Evolutionary conservation across 2,113 vertebrate genomes (phyloP).

Genomic region (Pygoscelis adeliae): DNA sequence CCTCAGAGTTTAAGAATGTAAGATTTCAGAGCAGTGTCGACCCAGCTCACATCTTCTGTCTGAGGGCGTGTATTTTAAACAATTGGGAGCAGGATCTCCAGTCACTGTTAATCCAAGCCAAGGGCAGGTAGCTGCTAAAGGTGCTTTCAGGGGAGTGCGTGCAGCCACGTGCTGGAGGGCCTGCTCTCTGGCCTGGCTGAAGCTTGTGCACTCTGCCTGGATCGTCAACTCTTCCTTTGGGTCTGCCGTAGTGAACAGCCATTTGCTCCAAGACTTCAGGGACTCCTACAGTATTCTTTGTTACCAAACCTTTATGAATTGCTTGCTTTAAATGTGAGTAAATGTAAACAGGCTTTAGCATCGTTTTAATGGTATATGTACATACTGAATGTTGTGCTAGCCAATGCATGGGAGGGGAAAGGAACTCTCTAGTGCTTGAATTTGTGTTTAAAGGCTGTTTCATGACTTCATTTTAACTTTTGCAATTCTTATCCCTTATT

Average conservation of each 20-base stretch:
- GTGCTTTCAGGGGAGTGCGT: no score
- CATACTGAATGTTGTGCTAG: no score
- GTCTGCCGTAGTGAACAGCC: neutral
- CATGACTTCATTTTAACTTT: neutral
- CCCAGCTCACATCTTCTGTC: neutral
- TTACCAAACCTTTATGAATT: neutral
- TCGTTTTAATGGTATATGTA: neutral
- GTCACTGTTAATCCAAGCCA: neutral
- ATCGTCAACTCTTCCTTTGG: fast-evolving
- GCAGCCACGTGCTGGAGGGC: neutral
- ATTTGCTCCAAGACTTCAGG: neutral
- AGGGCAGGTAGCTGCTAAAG: neutral
- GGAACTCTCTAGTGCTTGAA: neutral
- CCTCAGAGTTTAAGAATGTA: neutral
- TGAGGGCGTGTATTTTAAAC: neutral
- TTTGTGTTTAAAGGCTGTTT: neutral
- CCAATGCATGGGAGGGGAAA: neutral
- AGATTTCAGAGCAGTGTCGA: no score
- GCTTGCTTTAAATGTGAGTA: neutral
- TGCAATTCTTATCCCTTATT: neutral
- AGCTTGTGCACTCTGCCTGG: neutral
- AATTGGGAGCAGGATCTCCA: fast-evolving
- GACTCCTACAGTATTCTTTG: neutral
- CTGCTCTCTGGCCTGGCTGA: neutral
- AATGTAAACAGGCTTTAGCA: neutral